Base-by-base conservation (phyloP, 37 sponge, comb jelly and placozoan genomes). In the Aplysina aerophoba region DNA sequence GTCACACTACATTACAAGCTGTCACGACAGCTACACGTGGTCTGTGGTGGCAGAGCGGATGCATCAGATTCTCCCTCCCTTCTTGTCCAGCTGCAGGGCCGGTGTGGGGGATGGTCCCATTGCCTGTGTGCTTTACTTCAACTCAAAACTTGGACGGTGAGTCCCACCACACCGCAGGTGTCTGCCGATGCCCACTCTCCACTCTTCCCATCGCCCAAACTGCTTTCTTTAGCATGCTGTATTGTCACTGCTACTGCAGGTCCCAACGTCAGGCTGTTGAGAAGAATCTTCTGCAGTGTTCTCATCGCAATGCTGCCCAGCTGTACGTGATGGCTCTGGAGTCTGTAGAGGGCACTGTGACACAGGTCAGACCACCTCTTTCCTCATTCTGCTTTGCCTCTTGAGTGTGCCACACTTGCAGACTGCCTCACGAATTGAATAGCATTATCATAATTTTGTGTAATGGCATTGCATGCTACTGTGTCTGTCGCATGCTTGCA, bases 81-180 rank as follows among this genome's bases (percentile, higher is more conserved):
- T 16, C 71, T 30, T 6, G 71, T 6, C 71, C 83, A 63, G 44
- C 24, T 34, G 31, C 16, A 14, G 24, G 2, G 25, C 50, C 3
- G 16, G 24, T 22, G 41, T 22, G 0, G 66, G 41, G 8, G 83
- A 82, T 63, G 83, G 83, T 4, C 83, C 83, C 17, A 82, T 82
- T n/a, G 66, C 61, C 8, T 63, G 83, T 33, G 40, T 63, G 25
- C 4, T 82, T 0, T 61, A 63, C 65, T 82, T 63, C 65, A 82
- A 82, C 34, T 35, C 83, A 38, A 34, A 34, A 5, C 40, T 63
- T 0, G 36, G 44, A 35, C 22, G 83, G 83, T 82, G 30, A 80
- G 58, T 19, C 14, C 12, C 31, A 4, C 38, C 5, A 22, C n/a
- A 5, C 27, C 63, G n/a, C n/a, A n/a, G 2, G 27, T 62, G 63